Evolutionary conservation across 2,888 invertebrate species (phyloP).

Genomic region (Lasioglossum vierecki): DNA sequence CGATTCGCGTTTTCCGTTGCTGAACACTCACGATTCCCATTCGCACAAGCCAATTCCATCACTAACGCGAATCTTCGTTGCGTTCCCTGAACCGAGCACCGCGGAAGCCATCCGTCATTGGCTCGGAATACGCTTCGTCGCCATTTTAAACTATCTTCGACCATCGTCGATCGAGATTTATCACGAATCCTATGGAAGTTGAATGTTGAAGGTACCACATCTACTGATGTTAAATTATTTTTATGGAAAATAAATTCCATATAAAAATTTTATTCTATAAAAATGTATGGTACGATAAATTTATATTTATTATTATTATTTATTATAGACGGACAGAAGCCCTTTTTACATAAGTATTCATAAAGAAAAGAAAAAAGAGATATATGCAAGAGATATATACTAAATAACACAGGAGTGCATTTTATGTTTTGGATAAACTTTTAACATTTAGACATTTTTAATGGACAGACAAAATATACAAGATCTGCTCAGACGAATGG

Average conservation of each 20-base stretch:
- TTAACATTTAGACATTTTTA: background rate
- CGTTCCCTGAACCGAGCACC: constrained; percentile 47
- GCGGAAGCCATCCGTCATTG: constrained; percentile 71
- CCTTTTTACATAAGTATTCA: no score
- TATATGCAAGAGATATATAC: no score
- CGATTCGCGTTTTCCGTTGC: constrained; percentile 71
- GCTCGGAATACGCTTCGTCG: background rate
- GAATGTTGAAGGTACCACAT: background rate
- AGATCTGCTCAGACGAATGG: background rate
- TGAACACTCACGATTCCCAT: constrained; percentile 47
- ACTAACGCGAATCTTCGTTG: constrained; percentile 10
- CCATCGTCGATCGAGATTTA: background rate
- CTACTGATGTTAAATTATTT: background rate
- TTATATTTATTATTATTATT: no score
- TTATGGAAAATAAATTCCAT: background rate
- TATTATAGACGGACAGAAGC: no score
- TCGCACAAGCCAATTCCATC: constrained; percentile 49
- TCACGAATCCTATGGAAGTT: background rate
- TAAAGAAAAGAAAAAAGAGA: no score
- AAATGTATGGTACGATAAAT: no score
- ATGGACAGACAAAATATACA: background rate
- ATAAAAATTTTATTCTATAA: no score
- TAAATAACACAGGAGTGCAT: background rate
- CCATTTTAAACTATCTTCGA: constrained; percentile 41
- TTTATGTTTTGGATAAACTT: background rate